phyloP scores from a whole-genome alignment of 1,140 invertebrate species.

The Sycophila sp. region DNA sequence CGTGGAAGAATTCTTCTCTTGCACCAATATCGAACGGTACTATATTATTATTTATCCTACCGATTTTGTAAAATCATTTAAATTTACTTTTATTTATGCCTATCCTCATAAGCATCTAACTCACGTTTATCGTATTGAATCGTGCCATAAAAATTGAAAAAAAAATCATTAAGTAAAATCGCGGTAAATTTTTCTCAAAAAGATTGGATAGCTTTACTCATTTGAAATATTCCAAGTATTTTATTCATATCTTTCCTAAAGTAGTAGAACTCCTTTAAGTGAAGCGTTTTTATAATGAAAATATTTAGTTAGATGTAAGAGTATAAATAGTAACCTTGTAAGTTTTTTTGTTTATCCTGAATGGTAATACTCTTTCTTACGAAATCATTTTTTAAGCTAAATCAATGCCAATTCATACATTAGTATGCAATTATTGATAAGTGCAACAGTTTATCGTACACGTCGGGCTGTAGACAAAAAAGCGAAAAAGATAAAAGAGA shows the following conservation, averaged over 20 bases:
- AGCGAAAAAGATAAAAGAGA: background rate
- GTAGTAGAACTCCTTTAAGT: background rate
- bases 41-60: no score
- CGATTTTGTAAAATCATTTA: no score
- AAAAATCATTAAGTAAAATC: background rate
- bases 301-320: background rate
- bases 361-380: slow-evolving; percentile 31
- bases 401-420: background rate
- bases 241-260: slow-evolving; percentile 9
- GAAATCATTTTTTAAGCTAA: slow-evolving; percentile 1
- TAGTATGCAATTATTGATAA: slow-evolving; percentile 12
- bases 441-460: background rate
- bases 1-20: no score
- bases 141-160: slow-evolving; percentile 26
- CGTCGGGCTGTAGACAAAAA: no score
- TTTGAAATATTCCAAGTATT: slow-evolving; percentile 28
- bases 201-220: slow-evolving; percentile 11
- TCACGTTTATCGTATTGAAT: slow-evolving; percentile 15
- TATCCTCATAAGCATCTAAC: no score
- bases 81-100: no score
- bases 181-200: slow-evolving; percentile 17
- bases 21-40: no score
- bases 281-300: slow-evolving; percentile 13
- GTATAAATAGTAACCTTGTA: slow-evolving; percentile 1
- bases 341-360: slow-evolving; percentile 32